Evolutionary conservation across 2,113 vertebrate genomes (phyloP).

Genomic region (Tachysurus fulvidraco): DNA sequence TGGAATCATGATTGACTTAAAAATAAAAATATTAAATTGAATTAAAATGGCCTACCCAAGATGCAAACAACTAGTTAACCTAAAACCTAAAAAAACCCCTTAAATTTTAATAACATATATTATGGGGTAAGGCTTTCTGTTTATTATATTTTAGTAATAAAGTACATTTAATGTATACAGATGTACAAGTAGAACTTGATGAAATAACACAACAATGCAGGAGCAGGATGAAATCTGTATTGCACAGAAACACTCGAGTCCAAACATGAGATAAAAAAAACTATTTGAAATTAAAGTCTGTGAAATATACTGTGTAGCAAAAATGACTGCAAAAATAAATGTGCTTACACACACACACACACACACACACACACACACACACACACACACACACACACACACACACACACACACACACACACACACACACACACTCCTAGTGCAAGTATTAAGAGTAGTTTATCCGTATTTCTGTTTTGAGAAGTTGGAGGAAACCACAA

Average conservation of each 20-base stretch:
- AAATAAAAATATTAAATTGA: too few relatives aligned
- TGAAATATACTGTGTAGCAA: too few relatives aligned
- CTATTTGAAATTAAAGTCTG: too few relatives aligned
- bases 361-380: not conserved
- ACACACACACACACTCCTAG: not conserved
- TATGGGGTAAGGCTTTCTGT: not conserved
- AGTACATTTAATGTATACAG: not conserved
- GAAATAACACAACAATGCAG: not conserved
- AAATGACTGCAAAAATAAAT: not conserved
- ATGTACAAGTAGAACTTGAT: not conserved
- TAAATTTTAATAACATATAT: too few relatives aligned
- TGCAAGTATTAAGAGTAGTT: not conserved
- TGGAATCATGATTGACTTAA: not conserved
- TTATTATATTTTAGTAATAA: not conserved
- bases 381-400: not conserved
- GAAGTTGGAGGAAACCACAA: not conserved
- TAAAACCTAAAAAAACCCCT: too few relatives aligned
- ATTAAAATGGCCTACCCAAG: not conserved
- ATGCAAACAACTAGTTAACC: not conserved
- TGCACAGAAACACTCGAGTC: not conserved
- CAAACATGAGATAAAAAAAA: too few relatives aligned
- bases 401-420: not conserved
- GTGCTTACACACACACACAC: too few relatives aligned
- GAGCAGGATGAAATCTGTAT: not conserved
- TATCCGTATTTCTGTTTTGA: not conserved